These are phyloP conservation scores for Drosophila birchii DNA, from an alignment of 2,888 invertebrate genomes.

Conservation along the genomic window DNA sequence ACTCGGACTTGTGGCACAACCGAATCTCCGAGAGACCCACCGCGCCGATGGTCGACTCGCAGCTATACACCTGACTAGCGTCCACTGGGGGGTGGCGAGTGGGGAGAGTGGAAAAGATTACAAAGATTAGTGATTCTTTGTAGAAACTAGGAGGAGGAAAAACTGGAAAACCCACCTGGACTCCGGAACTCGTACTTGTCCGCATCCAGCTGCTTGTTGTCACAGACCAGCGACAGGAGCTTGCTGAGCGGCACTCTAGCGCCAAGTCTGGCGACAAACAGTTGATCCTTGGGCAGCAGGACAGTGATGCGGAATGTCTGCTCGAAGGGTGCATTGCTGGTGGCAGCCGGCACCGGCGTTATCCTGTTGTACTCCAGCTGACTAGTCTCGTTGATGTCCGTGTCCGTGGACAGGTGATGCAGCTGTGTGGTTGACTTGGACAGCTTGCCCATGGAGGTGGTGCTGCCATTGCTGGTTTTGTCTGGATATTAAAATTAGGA, in stretches of 20 bases:
- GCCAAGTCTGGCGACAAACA: slow-evolving; percentile 91
- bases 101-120: neutral
- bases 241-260: slow-evolving; percentile 89
- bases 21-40: slow-evolving; percentile 85
- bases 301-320: slow-evolving; percentile 86
- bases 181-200: slow-evolving; percentile 91
- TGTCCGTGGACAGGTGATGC: slow-evolving; percentile 79
- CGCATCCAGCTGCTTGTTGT: slow-evolving; percentile 90
- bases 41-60: slow-evolving; percentile 84
- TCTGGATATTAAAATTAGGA: slow-evolving; percentile 48
- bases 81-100: slow-evolving; percentile 73
- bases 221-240: slow-evolving; percentile 90
- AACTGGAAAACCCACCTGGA: slow-evolving; percentile 87
- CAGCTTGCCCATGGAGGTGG: slow-evolving; percentile 79
- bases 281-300: slow-evolving; percentile 91
- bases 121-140: neutral
- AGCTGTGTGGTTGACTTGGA: slow-evolving; percentile 82
- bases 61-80: slow-evolving; percentile 84
- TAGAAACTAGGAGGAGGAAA: neutral
- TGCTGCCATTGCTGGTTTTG: slow-evolving; percentile 62
- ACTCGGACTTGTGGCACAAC: slow-evolving; percentile 84
- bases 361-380: slow-evolving; percentile 85
- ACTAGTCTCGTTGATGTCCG: slow-evolving; percentile 83
- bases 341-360: slow-evolving; percentile 83
- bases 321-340: slow-evolving; percentile 85